Conservation (phyloP, 2,888 invertebrate species). For the Ophraella communa region DNA sequence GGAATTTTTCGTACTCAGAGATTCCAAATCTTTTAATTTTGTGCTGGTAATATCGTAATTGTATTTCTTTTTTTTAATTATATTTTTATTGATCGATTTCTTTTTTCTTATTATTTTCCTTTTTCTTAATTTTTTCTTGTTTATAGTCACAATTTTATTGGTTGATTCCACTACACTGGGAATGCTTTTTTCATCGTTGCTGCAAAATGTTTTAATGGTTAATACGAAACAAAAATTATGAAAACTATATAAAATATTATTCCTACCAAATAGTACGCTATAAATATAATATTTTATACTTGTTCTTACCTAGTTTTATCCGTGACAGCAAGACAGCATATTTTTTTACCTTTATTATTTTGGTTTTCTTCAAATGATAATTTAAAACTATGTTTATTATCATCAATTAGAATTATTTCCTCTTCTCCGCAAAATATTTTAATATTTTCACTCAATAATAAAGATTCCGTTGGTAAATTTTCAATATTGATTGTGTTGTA, state of each 20-base stretch:
- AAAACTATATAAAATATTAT: too few relatives aligned
- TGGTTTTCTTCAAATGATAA: conserved; percentile 45
- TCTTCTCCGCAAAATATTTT: conserved; percentile 45
- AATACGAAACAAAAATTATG: too few relatives aligned
- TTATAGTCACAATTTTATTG: background rate
- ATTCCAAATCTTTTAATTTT: conserved; percentile 35
- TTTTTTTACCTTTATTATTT: conserved; percentile 33
- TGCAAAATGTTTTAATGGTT: too few relatives aligned
- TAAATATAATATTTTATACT: too few relatives aligned
- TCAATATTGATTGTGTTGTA: conserved; percentile 8
- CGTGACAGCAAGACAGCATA: conserved; percentile 18
- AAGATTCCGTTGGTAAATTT: conserved; percentile 36
- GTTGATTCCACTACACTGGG: background rate
- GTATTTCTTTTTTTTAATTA: conserved; percentile 26
- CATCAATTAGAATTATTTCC: conserved; percentile 43
- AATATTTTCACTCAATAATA: conserved; percentile 45
- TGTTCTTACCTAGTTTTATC: conserved; percentile 7
- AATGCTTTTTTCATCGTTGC: background rate
- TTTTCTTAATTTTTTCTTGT: conserved; percentile 25
- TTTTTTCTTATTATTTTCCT: conserved; percentile 22
- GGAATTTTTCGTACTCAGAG: conserved; percentile 43
- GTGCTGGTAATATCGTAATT: conserved; percentile 42
- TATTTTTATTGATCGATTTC: conserved; percentile 23
- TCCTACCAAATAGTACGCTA: too few relatives aligned
- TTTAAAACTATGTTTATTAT: conserved; percentile 43